phyloP scores from a whole-genome alignment of 1,140 invertebrate genomes.

The Whitmania pigra region DNA sequence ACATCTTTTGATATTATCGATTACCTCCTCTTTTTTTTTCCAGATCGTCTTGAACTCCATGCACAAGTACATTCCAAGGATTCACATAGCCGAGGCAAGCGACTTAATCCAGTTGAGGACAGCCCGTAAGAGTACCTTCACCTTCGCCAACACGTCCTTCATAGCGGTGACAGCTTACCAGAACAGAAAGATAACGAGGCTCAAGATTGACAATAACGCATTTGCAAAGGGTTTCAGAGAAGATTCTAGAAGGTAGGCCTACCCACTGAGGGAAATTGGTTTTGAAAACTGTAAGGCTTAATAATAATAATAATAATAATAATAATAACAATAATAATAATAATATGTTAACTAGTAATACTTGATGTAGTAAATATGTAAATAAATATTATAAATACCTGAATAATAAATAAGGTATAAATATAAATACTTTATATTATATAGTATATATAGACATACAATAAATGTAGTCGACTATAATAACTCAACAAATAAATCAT shows the following conservation, averaged over 20 bases:
- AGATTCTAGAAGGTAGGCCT: constrained; percentile 35
- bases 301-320: no score
- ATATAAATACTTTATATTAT: no score
- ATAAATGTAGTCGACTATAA: no score
- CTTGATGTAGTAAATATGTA: no score
- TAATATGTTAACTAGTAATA: no score
- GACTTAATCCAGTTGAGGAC: constrained; percentile 25
- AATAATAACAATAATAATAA: no score
- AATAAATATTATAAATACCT: no score
- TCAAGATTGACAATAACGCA: constrained; percentile 88
- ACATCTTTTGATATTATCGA: background rate
- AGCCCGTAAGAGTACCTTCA: constrained; percentile 55
- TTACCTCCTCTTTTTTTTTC: background rate
- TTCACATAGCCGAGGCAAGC: constrained; percentile 64
- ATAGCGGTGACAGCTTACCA: constrained; percentile 77
- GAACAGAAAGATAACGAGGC: constrained; percentile 62
- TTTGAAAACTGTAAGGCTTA: no score
- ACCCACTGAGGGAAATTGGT: no score
- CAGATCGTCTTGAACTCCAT: constrained; percentile 94
- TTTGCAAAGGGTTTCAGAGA: constrained; percentile 89
- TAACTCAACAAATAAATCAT: no score
- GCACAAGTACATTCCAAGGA: constrained; percentile 88
- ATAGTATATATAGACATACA: no score
- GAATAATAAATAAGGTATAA: no score
- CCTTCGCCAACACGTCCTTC: constrained; percentile 91